phyloP scores from a whole-genome alignment of 2,113 vertebrate species.

The Cichladusa arquata region DNA sequence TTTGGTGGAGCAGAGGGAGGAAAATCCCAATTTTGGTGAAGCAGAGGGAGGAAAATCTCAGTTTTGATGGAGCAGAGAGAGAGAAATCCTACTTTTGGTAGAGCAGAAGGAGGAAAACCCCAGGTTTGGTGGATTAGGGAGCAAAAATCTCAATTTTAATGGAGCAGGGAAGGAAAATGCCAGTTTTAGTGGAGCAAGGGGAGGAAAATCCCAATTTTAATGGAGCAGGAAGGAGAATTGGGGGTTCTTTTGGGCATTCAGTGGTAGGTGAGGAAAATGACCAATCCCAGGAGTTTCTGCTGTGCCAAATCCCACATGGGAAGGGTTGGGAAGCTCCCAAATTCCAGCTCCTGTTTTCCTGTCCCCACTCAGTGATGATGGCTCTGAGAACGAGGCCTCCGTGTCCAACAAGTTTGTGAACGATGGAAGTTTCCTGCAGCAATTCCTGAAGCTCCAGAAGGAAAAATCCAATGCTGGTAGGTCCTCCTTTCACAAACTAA shows the following conservation, averaged over 20 bases:
- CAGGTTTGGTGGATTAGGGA: too few relatives aligned
- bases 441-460: background rate
- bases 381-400: background rate
- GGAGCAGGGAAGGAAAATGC: background rate
- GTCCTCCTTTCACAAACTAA: background rate
- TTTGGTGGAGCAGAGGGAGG: too few relatives aligned
- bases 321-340: background rate
- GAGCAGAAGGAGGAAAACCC: too few relatives aligned
- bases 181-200: too few relatives aligned
- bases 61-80: too few relatives aligned
- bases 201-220: background rate
- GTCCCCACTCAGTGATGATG: fast-evolving
- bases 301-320: background rate
- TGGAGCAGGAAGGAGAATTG: fast-evolving
- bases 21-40: background rate
- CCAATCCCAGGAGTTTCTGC: too few relatives aligned
- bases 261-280: background rate
- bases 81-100: background rate
- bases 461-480: background rate
- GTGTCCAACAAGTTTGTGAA: constrained; percentile 10
- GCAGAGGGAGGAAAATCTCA: too few relatives aligned
- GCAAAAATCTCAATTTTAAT: background rate
- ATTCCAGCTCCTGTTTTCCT: background rate
- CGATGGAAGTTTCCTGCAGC: background rate
- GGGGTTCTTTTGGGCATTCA: fast-evolving